Conservation (phyloP, 2,797 vertebrate genomes). For the Rousettus madagascariensis region DNA sequence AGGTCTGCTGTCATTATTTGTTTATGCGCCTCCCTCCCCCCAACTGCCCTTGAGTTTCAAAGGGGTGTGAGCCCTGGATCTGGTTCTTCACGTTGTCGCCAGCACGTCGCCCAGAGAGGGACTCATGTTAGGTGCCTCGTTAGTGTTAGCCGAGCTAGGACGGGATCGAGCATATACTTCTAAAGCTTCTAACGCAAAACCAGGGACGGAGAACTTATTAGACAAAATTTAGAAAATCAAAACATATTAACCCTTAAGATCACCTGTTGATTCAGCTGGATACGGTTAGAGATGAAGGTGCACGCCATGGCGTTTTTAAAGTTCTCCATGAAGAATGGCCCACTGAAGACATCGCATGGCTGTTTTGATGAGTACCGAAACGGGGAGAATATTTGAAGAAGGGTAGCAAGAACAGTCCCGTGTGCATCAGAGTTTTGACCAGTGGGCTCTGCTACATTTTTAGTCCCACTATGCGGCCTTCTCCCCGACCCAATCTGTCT, state of each 20-base stretch:
- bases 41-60: background rate
- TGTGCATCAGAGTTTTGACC: background rate
- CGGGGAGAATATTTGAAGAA: background rate
- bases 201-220: background rate
- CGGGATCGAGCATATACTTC: background rate
- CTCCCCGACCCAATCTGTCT: background rate
- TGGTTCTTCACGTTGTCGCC: background rate
- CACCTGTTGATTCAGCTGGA: background rate
- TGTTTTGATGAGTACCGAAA: background rate
- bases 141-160: background rate
- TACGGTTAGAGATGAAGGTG: slow-evolving; percentile 1
- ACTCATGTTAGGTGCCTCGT: background rate
- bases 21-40: background rate
- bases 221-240: background rate
- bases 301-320: background rate
- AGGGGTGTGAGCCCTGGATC: background rate
- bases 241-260: background rate
- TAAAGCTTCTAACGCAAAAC: background rate
- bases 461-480: background rate
- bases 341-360: background rate
- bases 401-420: background rate
- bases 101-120: background rate
- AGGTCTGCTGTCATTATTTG: background rate
- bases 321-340: background rate
- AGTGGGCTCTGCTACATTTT: background rate